These are phyloP conservation scores for Watsonalla cultraria DNA, from an alignment of 2,888 invertebrate genomes.

Conservation along the genomic window DNA sequence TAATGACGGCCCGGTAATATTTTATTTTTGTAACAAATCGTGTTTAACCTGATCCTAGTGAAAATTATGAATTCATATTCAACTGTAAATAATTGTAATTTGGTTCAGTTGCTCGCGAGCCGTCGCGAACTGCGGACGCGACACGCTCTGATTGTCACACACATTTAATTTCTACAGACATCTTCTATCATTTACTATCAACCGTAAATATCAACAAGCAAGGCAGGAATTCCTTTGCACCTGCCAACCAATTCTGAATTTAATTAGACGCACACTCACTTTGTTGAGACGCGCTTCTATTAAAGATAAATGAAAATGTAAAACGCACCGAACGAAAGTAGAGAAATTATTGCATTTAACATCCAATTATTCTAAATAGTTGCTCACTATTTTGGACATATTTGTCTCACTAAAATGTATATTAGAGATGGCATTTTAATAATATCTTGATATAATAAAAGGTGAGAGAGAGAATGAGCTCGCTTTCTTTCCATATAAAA, in stretches of 20 bases:
- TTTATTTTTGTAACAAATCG: constrained; percentile 5
- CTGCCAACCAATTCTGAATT: constrained; percentile 35
- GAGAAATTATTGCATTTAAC: constrained; percentile 56
- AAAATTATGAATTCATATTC: constrained; percentile 42
- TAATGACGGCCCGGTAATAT: not conserved
- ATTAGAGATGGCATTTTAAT: too few relatives aligned
- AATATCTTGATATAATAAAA: too few relatives aligned
- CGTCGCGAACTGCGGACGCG: constrained; percentile 55
- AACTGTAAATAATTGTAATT: constrained; percentile 66
- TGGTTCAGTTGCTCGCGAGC: constrained; percentile 61
- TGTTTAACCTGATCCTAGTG: constrained; percentile 24
- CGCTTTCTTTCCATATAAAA: too few relatives aligned
- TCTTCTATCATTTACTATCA: constrained; percentile 37
- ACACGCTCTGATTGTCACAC: constrained; percentile 62
- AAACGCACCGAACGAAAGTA: constrained; percentile 57
- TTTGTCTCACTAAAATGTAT: too few relatives aligned
- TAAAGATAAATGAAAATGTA: constrained; percentile 58
- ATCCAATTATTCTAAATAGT: constrained; percentile 6
- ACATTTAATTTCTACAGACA: constrained; percentile 70
- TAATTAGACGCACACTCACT: constrained; percentile 61
- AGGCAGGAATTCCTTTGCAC: constrained; percentile 41
- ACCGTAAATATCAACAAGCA: constrained; percentile 50
- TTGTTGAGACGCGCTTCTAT: constrained; percentile 43
- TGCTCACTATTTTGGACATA: not conserved
- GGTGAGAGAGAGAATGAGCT: too few relatives aligned